A percentile compares a stretch with the other conserved stretches of the same genome.
Conservation (phyloP, 2,113 vertebrate species). For the Casuarius casuarius region DNA sequence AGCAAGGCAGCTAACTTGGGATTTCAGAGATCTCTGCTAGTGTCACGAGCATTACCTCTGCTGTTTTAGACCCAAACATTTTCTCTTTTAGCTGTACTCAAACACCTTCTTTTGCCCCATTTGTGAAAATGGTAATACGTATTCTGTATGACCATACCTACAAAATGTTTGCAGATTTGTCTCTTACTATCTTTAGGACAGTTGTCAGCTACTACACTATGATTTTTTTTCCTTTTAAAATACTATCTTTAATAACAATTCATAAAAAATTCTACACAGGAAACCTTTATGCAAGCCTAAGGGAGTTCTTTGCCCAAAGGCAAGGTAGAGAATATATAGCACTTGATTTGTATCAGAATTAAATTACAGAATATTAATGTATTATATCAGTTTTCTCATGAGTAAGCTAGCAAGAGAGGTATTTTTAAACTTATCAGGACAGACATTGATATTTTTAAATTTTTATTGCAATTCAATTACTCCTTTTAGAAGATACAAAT, state of each 20-base stretch:
- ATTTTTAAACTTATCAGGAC: not conserved
- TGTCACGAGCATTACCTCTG: constrained; percentile 22
- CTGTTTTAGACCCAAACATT: constrained; percentile 44
- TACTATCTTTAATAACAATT: not conserved
- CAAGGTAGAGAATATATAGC: not conserved
- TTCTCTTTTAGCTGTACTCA: constrained; percentile 41
- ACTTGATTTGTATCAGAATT: not conserved
- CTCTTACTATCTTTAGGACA: not conserved
- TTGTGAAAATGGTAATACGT: not conserved
- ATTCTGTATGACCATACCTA: not conserved
- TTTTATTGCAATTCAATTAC: not conserved
- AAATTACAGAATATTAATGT: not conserved
- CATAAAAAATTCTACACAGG: not conserved
- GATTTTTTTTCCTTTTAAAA: not conserved
- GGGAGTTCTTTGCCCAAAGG: not conserved
- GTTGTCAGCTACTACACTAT: not conserved
- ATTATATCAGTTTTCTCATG: not conserved
- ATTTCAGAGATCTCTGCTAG: constrained; percentile 9
- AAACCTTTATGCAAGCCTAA: not conserved
- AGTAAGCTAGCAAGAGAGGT: not conserved
- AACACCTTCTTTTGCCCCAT: not conserved
- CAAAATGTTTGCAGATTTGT: not conserved
- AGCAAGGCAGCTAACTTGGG: not conserved
- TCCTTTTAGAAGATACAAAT: not conserved
- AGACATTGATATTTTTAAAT: not conserved